These are phyloP conservation scores for Amblyjoppa fuscipennis DNA, from an alignment of 2,888 invertebrate species.

Conservation along the genomic window DNA sequence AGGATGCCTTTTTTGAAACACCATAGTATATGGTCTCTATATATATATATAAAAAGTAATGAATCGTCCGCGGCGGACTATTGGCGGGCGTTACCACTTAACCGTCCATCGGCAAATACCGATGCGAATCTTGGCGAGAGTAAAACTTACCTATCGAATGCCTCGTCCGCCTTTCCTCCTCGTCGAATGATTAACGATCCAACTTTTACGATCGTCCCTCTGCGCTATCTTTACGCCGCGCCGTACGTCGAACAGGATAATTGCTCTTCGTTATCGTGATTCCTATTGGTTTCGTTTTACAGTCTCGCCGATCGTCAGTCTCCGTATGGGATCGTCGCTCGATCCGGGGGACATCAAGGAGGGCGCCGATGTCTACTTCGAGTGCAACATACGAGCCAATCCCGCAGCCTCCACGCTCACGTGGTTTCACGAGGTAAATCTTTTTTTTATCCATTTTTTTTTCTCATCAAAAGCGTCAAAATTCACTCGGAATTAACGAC, in stretches of 20 bases:
- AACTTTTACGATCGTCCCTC: conserved; percentile 40
- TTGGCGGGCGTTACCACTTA: conserved; percentile 36
- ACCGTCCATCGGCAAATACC: conserved; percentile 30
- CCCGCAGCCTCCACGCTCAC: conserved; percentile 93
- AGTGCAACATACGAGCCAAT: conserved; percentile 94
- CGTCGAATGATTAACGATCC: conserved; percentile 55
- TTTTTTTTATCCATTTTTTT: background rate
- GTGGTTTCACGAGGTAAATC: conserved; percentile 94
- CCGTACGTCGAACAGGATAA: conserved; percentile 35
- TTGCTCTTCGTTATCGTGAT: conserved; percentile 52
- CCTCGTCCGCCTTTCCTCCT: background rate
- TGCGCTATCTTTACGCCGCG: conserved; percentile 21
- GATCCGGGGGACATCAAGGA: conserved; percentile 95
- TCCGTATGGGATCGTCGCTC: conserved; percentile 93
- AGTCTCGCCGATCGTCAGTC: conserved; percentile 93
- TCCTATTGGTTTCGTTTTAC: conserved; percentile 81
- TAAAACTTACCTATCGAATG: background rate
- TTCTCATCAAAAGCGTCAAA: background rate
- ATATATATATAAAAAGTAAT: conserved; percentile 19
- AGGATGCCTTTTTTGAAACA: too few species aligned
- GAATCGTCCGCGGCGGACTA: conserved; percentile 33
- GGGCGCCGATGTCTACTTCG: conserved; percentile 95
- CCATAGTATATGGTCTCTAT: too few species aligned
- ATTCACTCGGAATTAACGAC: background rate
- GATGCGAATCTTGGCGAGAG: conserved; percentile 26